Percentiles rank a stretch among this genome's conserved stretches.
These are phyloP conservation scores for Sphinx pinastri DNA, from an alignment of 2,888 invertebrate genomes.

Conservation along the genomic window DNA sequence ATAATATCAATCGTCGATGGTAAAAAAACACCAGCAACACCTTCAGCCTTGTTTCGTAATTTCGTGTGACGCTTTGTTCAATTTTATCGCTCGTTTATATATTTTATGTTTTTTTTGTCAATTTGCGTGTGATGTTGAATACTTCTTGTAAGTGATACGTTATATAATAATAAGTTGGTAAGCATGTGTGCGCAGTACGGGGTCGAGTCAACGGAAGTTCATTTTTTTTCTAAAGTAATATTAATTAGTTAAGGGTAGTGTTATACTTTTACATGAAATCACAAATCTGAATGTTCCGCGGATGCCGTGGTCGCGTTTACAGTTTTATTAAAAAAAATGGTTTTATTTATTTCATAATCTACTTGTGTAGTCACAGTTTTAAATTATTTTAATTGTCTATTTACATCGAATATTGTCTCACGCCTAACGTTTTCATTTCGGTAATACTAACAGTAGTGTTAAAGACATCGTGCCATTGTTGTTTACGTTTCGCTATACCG, in stretches of 20 bases:
- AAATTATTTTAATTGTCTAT: conserved; percentile 17
- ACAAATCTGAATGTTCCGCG: conserved; percentile 69
- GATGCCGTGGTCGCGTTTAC: conserved; percentile 47
- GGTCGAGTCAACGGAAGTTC: conserved; percentile 58
- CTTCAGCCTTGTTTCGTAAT: conserved; percentile 50
- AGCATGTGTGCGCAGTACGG: conserved; percentile 61
- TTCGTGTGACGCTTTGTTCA: conserved; percentile 63
- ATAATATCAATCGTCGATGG: conserved; percentile 15
- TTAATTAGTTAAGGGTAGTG: conserved; percentile 79
- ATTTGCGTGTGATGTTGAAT: conserved; percentile 51
- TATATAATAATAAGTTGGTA: conserved; percentile 46
- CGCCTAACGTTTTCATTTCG: conserved; percentile 13
- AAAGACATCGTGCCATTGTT: conserved; percentile 5
- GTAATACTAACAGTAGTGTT: conserved; percentile 19
- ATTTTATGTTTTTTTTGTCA: conserved; percentile 43
- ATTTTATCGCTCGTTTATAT: conserved; percentile 42
- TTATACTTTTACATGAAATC: conserved; percentile 79
- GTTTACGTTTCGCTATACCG: conserved; percentile 12
- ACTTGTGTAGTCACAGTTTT: conserved; percentile 13
- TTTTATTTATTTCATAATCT: neutral
- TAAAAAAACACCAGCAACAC: conserved; percentile 20
- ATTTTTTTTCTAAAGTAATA: conserved; percentile 50
- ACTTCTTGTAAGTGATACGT: conserved; percentile 53
- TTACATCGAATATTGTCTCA: neutral
- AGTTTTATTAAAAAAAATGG: neutral